Evolutionary conservation across 92 coral and sea anemone genomes (phyloP).

Genomic region (Phenganax subtilis): DNA sequence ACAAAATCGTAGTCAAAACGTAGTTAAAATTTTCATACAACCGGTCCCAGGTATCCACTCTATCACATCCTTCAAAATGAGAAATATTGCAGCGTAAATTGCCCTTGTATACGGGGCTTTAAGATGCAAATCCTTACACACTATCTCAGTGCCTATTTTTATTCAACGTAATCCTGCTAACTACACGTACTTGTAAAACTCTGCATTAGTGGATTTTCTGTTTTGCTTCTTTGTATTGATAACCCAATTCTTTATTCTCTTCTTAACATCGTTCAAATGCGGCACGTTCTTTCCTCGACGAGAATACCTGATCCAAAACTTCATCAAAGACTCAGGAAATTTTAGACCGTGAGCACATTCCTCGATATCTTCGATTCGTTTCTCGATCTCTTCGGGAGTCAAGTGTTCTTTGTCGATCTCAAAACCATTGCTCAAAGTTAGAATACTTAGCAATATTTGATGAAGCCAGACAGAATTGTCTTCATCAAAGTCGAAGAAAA

Average conservation of each 20-base stretch:
- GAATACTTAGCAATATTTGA: constrained; percentile 44
- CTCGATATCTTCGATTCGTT: constrained; percentile 51
- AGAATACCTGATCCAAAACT: constrained; percentile 58
- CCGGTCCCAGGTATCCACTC: too few relatives aligned
- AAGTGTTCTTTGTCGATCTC: constrained; percentile 57
- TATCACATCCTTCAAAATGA: neutral
- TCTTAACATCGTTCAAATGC: constrained; percentile 44
- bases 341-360: constrained; percentile 27
- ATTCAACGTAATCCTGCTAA: too few relatives aligned
- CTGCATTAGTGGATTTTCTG: constrained; percentile 59
- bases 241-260: constrained; percentile 52
- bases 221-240: constrained; percentile 11
- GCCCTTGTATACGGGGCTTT: neutral
- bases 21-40: too few relatives aligned
- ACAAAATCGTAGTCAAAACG: too few relatives aligned
- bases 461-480: constrained; percentile 56
- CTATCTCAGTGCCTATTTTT: too few relatives aligned
- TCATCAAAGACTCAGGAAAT: constrained; percentile 55
- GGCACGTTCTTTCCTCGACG: constrained; percentile 51
- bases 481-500: constrained; percentile 22
- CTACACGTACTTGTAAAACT: constrained; percentile 69
- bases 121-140: neutral
- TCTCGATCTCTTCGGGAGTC: constrained; percentile 54
- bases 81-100: neutral
- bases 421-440: constrained; percentile 42